These are phyloP conservation scores for Oxyscelio sp. DNA, from an alignment of 2,888 invertebrate species.

Conservation along the genomic window DNA sequence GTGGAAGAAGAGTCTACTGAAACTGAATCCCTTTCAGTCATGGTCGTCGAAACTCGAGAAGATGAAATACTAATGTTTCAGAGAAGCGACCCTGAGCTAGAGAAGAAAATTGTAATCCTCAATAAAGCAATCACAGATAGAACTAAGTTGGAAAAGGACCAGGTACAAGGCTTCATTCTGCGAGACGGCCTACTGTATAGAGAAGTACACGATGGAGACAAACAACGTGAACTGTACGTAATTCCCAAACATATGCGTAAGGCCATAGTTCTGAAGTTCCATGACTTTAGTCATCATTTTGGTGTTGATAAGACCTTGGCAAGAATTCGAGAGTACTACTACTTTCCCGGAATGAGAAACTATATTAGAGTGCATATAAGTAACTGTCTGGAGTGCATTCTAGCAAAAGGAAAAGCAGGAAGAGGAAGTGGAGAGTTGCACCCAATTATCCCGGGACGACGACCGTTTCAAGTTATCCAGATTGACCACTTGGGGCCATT, in stretches of 20 bases:
- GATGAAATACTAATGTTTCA: constrained; percentile 8
- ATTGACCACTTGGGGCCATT: not conserved
- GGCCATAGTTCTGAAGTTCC: not conserved
- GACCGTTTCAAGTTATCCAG: too few relatives aligned
- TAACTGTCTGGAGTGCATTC: constrained; percentile 10
- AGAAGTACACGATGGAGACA: not conserved
- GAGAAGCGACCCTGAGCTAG: not conserved
- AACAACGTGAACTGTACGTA: not conserved
- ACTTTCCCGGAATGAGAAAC: not conserved
- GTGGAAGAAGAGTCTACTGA: too few relatives aligned
- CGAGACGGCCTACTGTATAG: not conserved
- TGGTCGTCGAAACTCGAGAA: not conserved
- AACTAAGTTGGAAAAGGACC: not conserved
- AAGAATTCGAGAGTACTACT: not conserved
- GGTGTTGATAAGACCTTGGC: not conserved
- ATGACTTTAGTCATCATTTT: constrained; percentile 5
- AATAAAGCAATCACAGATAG: not conserved
- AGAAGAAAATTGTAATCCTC: not conserved
- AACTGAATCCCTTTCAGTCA: not conserved
- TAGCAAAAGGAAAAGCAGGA: not conserved
- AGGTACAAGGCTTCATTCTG: not conserved
- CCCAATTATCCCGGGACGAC: not conserved
- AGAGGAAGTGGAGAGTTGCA: constrained; percentile 1
- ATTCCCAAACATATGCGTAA: constrained; percentile 11
- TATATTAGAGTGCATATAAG: constrained; percentile 11